phyloP scores from a whole-genome alignment of 2,113 vertebrate species.

The Harpagus bidentatus region DNA sequence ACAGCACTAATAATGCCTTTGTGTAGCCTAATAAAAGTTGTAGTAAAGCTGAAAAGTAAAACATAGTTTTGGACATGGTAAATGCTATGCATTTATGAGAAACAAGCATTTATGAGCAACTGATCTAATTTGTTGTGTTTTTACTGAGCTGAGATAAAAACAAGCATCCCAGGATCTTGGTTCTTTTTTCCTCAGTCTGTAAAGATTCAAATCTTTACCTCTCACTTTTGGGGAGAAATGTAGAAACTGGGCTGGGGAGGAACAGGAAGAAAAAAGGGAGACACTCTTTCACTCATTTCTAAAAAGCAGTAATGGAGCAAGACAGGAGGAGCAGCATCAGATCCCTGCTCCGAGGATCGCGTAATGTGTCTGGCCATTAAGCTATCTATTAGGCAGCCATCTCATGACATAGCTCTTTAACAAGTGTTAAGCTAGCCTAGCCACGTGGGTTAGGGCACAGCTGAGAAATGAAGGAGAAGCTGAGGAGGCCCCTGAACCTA shows the following conservation, averaged over 20 bases:
- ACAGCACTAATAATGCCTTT: background rate
- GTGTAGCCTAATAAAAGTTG: background rate
- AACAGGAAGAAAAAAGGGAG: background rate
- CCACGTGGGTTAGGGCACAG: rapidly evolving
- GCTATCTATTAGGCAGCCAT: background rate
- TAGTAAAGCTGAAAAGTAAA: background rate
- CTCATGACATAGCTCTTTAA: background rate
- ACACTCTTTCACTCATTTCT: background rate
- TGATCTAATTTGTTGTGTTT: background rate
- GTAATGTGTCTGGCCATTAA: background rate
- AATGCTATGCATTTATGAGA: background rate
- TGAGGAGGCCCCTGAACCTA: too few relatives aligned
- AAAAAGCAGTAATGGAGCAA: background rate
- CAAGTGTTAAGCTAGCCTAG: background rate
- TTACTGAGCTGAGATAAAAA: background rate
- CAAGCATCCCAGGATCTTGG: background rate
- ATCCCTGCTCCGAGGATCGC: background rate
- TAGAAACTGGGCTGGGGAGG: background rate
- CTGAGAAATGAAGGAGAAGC: background rate
- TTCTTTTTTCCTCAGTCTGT: background rate
- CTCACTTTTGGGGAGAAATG: background rate
- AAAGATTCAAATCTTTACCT: background rate
- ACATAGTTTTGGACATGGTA: background rate
- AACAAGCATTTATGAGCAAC: background rate
- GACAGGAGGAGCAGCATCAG: background rate